A percentile compares a stretch with the other conserved stretches of the same genome.
Evolutionary conservation across 1,140 invertebrate genomes (phyloP).

Genomic region (Neocloeon triangulifer): DNA sequence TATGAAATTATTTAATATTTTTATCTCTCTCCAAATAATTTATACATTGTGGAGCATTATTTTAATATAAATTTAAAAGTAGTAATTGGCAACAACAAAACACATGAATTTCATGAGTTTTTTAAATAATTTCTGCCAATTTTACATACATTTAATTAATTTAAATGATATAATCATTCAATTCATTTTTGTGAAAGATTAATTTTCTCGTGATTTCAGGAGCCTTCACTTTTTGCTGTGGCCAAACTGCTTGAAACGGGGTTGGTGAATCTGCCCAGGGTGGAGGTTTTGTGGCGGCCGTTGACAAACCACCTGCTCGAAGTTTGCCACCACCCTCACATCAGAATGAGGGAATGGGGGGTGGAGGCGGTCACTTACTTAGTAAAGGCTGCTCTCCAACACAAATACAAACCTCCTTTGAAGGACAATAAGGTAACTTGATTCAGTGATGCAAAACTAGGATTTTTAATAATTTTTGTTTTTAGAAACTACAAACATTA

Average conservation of each 20-base stretch:
- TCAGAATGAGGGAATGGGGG: slow-evolving; percentile 90
- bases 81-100: too few species aligned
- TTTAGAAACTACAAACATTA: slow-evolving; percentile 64
- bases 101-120: too few species aligned
- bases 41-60: neutral
- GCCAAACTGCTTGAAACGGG: slow-evolving; percentile 93
- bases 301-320: slow-evolving; percentile 91
- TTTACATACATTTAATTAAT: too few species aligned
- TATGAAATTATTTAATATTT: slow-evolving; percentile 3
- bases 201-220: too few species aligned
- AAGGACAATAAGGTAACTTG: slow-evolving; percentile 59
- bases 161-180: too few species aligned
- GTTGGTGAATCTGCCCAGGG: slow-evolving; percentile 75
- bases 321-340: slow-evolving; percentile 88
- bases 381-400: slow-evolving; percentile 75
- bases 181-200: too few species aligned
- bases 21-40: slow-evolving; percentile 1
- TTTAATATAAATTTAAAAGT: too few species aligned
- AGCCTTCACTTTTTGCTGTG: slow-evolving; percentile 91
- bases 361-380: slow-evolving; percentile 90
- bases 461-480: too few species aligned
- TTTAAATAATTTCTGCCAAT: too few species aligned
- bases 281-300: slow-evolving; percentile 88
- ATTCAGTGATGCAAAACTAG: too few species aligned
- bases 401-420: slow-evolving; percentile 62